A percentile compares a stretch with the other conserved stretches of the same genome.
Evolutionary conservation across 2,797 vertebrate genomes (phyloP).

Genomic region (Coregonus ussuriensis): DNA sequence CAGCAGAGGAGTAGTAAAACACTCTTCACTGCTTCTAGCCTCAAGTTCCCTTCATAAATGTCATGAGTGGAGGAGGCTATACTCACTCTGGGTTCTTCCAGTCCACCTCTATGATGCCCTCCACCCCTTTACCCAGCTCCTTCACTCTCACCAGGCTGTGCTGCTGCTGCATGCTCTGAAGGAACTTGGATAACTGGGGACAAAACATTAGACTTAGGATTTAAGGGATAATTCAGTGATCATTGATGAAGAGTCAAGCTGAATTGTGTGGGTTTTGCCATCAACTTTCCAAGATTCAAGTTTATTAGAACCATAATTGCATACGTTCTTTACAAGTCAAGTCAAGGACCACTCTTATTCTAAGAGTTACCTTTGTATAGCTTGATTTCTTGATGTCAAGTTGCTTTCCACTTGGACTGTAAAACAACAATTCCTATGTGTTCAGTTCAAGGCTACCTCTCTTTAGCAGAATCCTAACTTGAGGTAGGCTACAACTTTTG

Average conservation of each 20-base stretch:
- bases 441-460: not conserved
- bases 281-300: not conserved
- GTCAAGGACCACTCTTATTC: not conserved
- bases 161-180: conserved; percentile 92
- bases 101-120: conserved; percentile 93
- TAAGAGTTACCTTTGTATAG: conserved; percentile 90
- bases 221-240: not conserved
- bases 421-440: conserved; percentile 30
- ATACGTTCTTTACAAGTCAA: not conserved
- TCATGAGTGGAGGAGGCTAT: not conserved
- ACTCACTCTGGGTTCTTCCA: conserved; percentile 91
- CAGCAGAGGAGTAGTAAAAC: not conserved
- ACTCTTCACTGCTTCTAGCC: too few species aligned
- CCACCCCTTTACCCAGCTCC: conserved; percentile 93
- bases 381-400: conserved; percentile 97
- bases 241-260: not conserved
- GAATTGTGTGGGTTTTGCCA: not conserved
- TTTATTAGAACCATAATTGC: too few species aligned
- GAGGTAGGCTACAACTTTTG: not conserved
- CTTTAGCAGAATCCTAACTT: not conserved
- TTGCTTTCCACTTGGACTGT: conserved; percentile 84
- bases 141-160: conserved; percentile 86
- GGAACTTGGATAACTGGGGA: conserved; percentile 90
- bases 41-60: not conserved
- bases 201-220: not conserved